A percentile compares a stretch with the other conserved stretches of the same genome.
Conservation (phyloP, 1,140 invertebrate species). For the Neodiprion fabricii region DNA sequence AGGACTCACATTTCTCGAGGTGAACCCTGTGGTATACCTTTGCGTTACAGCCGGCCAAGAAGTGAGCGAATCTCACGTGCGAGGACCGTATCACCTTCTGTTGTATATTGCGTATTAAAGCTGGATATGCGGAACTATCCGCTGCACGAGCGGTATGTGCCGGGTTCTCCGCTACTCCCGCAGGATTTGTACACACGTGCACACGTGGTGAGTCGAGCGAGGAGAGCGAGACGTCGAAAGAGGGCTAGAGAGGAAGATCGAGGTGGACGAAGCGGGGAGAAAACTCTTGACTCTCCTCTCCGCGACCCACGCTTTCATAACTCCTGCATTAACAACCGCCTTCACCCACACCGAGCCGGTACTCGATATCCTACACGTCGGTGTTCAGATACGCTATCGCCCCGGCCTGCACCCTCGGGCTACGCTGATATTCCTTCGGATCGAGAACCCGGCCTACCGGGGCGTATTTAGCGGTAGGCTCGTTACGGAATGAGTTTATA, state of each 20-base stretch:
- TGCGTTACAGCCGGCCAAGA: no score
- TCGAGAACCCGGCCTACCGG: not conserved
- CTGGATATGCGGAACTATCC: no score
- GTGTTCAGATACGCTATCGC: conserved; percentile 4
- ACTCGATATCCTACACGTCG: not conserved
- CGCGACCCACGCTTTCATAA: conserved; percentile 4
- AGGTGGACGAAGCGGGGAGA: no score
- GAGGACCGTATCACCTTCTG: no score
- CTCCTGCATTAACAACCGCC: conserved; percentile 6
- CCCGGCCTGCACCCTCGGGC: not conserved
- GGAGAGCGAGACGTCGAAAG: not conserved
- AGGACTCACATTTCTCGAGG: no score
- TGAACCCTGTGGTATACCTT: no score
- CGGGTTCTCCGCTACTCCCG: no score
- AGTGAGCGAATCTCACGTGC: no score
- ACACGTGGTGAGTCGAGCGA: not conserved
- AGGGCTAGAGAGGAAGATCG: no score
- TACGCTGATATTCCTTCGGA: not conserved
- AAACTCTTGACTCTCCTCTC: not conserved
- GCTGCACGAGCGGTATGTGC: no score
- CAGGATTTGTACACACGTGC: no score
- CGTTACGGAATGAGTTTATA: conserved; percentile 7
- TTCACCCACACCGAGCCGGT: conserved; percentile 2
- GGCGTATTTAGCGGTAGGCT: conserved; percentile 6
- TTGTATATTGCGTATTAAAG: no score